Percentiles rank a stretch among this genome's conserved stretches.
These are phyloP conservation scores for Trichomycterus rosablanca DNA, from an alignment of 2,113 vertebrate genomes.

Conservation along the genomic window DNA sequence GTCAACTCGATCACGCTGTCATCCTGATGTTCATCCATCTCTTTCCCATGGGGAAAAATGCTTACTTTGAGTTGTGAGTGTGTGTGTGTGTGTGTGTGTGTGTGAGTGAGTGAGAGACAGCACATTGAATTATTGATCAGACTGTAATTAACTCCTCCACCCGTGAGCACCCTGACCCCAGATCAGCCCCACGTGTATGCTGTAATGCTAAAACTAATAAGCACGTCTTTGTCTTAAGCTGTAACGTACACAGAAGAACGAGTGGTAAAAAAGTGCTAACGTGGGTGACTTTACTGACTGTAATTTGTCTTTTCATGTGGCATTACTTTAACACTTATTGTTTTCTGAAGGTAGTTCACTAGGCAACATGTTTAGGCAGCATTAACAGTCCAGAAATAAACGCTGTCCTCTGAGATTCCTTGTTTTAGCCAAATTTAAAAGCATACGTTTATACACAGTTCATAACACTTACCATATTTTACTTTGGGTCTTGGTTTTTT, in stretches of 20 bases:
- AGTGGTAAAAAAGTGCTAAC: too few relatives aligned
- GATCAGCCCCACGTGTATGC: constrained; percentile 33
- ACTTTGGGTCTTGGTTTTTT: too few relatives aligned
- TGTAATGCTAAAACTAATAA: constrained; percentile 18
- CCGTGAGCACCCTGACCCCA: constrained; percentile 41
- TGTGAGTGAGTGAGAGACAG: constrained; percentile 49
- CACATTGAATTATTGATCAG: constrained; percentile 72
- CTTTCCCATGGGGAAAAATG: background rate
- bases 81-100: constrained; percentile 35
- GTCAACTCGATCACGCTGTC: constrained; percentile 7
- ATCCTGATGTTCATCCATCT: constrained; percentile 51
- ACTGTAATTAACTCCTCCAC: constrained; percentile 68
- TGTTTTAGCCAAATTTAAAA: too few relatives aligned
- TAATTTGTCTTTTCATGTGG: too few relatives aligned
- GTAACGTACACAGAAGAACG: too few relatives aligned
- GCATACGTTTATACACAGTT: too few relatives aligned
- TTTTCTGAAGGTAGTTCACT: too few relatives aligned
- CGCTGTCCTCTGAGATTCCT: too few relatives aligned
- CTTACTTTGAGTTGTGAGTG: constrained; percentile 5
- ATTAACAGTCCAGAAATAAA: too few relatives aligned
- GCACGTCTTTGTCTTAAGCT: background rate
- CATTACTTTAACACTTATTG: too few relatives aligned
- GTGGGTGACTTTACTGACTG: background rate
- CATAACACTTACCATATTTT: too few relatives aligned
- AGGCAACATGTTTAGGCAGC: too few relatives aligned